Conservation (phyloP, 2,113 vertebrate genomes). For the Tor tambroides region DNA sequence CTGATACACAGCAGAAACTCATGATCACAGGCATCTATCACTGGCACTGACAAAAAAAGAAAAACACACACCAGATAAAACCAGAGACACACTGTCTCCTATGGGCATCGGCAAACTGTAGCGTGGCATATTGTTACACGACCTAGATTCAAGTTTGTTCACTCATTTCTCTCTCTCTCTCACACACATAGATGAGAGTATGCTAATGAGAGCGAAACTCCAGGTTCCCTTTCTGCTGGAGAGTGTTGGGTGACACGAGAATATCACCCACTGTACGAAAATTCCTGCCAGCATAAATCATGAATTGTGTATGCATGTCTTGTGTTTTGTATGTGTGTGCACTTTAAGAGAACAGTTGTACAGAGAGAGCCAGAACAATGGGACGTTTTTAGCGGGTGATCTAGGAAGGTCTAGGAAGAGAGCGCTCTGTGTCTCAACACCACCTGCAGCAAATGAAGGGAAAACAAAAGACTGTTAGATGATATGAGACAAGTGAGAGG, state of each 20-base stretch:
- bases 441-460: slow-evolving; percentile 34
- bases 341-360: background rate
- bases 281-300: slow-evolving; percentile 45
- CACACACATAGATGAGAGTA: background rate
- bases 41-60: background rate
- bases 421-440: background rate
- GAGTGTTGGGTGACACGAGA: slow-evolving; percentile 28
- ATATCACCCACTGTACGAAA: slow-evolving; percentile 1
- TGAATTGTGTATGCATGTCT: slow-evolving; percentile 23
- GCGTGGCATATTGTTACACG: slow-evolving; percentile 8
- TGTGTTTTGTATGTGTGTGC: slow-evolving; percentile 14
- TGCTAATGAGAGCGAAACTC: slow-evolving; percentile 44
- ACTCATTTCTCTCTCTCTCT: background rate
- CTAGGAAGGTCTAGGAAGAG: slow-evolving; percentile 19
- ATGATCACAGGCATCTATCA: slow-evolving; percentile 38
- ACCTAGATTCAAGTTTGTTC: slow-evolving; percentile 45
- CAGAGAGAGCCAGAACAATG: slow-evolving; percentile 19
- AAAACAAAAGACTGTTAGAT: background rate
- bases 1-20: slow-evolving; percentile 33
- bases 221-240: slow-evolving; percentile 41
- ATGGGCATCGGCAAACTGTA: slow-evolving; percentile 34
- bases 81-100: slow-evolving; percentile 26
- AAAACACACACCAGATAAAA: slow-evolving; percentile 33
- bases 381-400: slow-evolving; percentile 21
- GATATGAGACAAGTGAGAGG: background rate